A percentile compares a stretch with the other conserved stretches of the same genome.
Conservation (phyloP, 2,797 vertebrate species). For the Dallia pectoralis region DNA sequence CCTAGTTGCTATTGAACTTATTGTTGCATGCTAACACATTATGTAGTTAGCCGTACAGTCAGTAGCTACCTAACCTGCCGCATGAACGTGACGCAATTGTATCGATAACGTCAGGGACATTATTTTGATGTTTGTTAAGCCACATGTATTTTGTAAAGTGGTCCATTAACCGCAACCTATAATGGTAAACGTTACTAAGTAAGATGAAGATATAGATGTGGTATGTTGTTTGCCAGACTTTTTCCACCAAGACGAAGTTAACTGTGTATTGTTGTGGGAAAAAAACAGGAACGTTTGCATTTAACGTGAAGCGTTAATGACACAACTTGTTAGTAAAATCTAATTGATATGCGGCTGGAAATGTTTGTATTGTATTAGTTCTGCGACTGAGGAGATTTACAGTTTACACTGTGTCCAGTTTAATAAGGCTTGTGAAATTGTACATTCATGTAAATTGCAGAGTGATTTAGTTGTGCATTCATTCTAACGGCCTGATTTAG, state of each 20-base stretch:
- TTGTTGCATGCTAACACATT: slow-evolving; percentile 7
- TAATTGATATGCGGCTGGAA: no score
- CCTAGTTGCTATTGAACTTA: neutral
- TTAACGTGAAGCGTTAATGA: neutral
- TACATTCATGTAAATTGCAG: no score
- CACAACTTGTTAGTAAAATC: neutral
- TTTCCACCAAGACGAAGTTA: neutral
- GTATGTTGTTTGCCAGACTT: neutral
- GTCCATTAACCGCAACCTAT: neutral
- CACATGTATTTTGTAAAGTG: neutral
- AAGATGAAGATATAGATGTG: no score
- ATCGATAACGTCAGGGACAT: neutral
- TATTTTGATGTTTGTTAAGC: neutral
- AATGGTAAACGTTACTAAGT: no score
- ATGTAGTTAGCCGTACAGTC: neutral
- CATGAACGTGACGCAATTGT: slow-evolving; percentile 5
- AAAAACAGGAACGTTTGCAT: neutral
- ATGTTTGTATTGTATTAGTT: no score
- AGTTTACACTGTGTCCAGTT: no score
- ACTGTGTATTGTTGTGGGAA: neutral
- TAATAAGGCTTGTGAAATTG: no score
- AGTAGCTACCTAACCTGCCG: slow-evolving; percentile 8
- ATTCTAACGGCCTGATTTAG: neutral
- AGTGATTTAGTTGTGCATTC: no score
- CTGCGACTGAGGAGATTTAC: no score